Conservation (phyloP, 2,888 invertebrate species). For the Petrolisthes cinctipes region DNA sequence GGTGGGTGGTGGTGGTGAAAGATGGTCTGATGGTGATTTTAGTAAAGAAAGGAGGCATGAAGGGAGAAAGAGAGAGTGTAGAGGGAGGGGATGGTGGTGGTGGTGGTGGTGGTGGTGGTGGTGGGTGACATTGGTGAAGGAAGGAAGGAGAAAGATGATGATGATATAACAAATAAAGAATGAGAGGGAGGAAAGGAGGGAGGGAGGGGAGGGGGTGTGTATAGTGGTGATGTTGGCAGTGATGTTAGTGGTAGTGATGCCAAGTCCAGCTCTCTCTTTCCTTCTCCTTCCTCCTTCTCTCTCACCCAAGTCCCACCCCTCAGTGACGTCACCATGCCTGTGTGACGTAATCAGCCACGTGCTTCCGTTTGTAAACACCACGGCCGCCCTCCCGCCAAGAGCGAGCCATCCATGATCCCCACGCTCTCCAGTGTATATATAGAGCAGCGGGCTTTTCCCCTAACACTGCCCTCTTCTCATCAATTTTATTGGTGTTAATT, state of each 20-base stretch:
- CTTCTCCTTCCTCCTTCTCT: not conserved
- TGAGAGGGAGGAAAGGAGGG: not conserved
- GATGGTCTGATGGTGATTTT: too few relatives aligned
- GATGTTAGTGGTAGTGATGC: not conserved
- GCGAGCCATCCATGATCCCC: not conserved
- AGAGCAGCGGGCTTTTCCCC: constrained; percentile 5
- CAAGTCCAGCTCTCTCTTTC: not conserved
- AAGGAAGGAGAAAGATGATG: too few relatives aligned
- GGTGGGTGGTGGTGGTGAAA: too few relatives aligned
- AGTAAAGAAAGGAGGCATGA: too few relatives aligned
- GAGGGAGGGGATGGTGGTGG: too few relatives aligned
- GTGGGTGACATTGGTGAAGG: too few relatives aligned
- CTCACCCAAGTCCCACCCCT: constrained; percentile 37
- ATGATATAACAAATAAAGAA: not conserved
- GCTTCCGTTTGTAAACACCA: constrained; percentile 53
- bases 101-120: too few relatives aligned
- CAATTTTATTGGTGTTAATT: not conserved
- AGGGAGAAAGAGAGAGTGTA: too few relatives aligned
- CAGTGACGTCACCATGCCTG: constrained; percentile 34
- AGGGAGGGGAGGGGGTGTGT: constrained; percentile 1
- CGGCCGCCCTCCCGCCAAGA: not conserved
- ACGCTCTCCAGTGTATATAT: constrained; percentile 4
- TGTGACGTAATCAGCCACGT: constrained; percentile 43
- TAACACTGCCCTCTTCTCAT: not conserved
- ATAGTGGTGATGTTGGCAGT: not conserved